Percentiles rank a stretch among this genome's conserved stretches.
Evolutionary conservation across 2,113 vertebrate genomes (phyloP).

Genomic region (Apodemus speciosus): DNA sequence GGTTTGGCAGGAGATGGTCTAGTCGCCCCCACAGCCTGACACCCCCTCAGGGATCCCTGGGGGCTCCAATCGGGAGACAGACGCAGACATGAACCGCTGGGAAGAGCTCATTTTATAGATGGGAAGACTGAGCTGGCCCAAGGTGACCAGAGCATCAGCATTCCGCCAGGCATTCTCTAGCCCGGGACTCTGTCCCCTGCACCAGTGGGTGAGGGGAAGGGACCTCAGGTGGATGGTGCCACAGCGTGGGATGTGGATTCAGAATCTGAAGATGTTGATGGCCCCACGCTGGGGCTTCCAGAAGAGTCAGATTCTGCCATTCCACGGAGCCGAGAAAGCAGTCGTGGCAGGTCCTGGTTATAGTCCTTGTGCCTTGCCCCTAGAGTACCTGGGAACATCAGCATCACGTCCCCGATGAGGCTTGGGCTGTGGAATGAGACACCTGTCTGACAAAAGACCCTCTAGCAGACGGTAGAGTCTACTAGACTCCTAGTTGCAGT

Average conservation of each 20-base stretch:
- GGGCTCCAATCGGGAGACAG: constrained; percentile 48
- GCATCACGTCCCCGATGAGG: not conserved
- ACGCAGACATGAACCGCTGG: not conserved
- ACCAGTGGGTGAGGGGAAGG: not conserved
- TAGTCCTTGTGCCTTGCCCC: not conserved
- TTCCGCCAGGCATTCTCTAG: not conserved
- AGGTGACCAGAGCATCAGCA: not conserved
- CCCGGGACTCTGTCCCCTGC: not conserved
- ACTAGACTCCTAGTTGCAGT: not conserved
- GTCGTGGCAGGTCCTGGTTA: not conserved
- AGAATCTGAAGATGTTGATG: not conserved
- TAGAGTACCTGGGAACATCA: not conserved
- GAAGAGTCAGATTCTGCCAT: not conserved
- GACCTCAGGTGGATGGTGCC: not conserved
- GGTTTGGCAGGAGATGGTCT: constrained; percentile 56
- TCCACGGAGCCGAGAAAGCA: not conserved
- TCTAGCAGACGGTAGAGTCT: not conserved
- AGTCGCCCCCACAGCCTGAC: constrained; percentile 30
- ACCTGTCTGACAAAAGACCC: not conserved
- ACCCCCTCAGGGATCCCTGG: constrained; percentile 38
- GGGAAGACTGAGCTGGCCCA: not conserved
- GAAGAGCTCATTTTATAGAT: not conserved
- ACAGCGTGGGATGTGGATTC: not conserved
- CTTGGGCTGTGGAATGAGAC: not conserved
- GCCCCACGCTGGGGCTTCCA: no score